Evolutionary conservation across 1,140 invertebrate species (phyloP), one percentile per base, ranked within the genome.

Genomic region (Physella acuta): DNA sequence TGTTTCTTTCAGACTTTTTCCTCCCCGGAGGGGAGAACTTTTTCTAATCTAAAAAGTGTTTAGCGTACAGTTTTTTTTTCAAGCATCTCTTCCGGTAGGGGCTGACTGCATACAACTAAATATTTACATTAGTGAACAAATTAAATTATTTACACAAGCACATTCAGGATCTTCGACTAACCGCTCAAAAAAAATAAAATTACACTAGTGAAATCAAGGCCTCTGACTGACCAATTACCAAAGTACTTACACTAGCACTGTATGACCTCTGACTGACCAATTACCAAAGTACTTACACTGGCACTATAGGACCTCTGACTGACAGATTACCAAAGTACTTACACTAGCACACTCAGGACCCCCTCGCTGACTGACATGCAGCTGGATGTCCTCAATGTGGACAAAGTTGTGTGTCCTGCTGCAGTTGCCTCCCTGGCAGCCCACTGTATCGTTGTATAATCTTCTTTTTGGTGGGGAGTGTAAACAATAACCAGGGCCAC

Each of bases 401-500:
- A 72, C 56, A 39, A 73, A 24, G 53, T 74, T 70, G 30, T 69
- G 70, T 31, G 55, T 33, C 34, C 36, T 59, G 39, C 39, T 59
- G 62, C 68, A 70, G 44, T 60, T 68, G n/a, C 68, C 68, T 14
- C 62, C 71, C 36, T 68, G 59, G 37, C 71, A 73, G 14, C 62
- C 68, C 0, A 33, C 58, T 39, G 14, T 76, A 71, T 65, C 78
- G 73, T 63, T 79, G 71, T 33, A 52, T 33, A 33, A 34, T 26
- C 37, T 24, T 44, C 49, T 69, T 75, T 56, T 71, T 71, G 72
- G 34, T 73, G 66, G 66, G 26, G 55, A 1, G 24, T 68, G 66
- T 11, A 68, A 73, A 73, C 80, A 81, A 60, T 80, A 81, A 64
- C 79, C 80, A 24, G 80, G 78, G 14, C 80, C 80, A 74, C 75